Evolutionary conservation across 1,140 invertebrate genomes (phyloP), one percentile per base, ranked within the genome.

Genomic region (Papilio machaon): DNA sequence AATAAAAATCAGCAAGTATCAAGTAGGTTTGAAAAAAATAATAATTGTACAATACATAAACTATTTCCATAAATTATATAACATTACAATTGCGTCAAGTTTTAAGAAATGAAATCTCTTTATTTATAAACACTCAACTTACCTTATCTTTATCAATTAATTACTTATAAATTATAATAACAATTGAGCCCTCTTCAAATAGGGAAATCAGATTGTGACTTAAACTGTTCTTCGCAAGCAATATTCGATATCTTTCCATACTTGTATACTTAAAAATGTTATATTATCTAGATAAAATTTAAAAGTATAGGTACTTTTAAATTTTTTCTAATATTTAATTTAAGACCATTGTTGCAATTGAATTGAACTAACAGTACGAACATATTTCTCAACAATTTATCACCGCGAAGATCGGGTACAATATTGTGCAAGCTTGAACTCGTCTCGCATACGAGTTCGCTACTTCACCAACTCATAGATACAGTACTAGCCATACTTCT

Each of bases 381-480:
- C n/a, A 10, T 23, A 19, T 60, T 60, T 19, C 58, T 60, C 58
- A 60, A 60, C 58, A 23, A 60, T 60, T n/a, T 60, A 60, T 60
- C 58, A 60, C 58, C 58, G n/a, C n/a, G 58, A 60, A 23, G n/a
- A 60, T 60, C 58, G 58, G 58, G 58, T 23, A 52, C 49, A 60
- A 60, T 19, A 60, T 23, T 60, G n/a, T 23, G 58, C 58, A 60
- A 60, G n/a, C 9, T 60, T 60, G 58, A 60, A 60, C 19, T 60
- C 58, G n/a, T 60, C 58, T 60, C 19, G n/a, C 58, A 60, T 19
- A 60, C 58, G 58, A 23, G 58, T 60, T 60, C 23, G 23, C 23
- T 30, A 30, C 23, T 30, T 30, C 23, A 30, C 23, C 23, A 30
- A 1, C 23, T 30, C 23, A 30, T 30, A 30, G 23, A 30, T 30